Evolutionary conservation across 2,797 vertebrate genomes (phyloP), one percentile per base, ranked within the genome.

Genomic region (Protonibea diacanthus): DNA sequence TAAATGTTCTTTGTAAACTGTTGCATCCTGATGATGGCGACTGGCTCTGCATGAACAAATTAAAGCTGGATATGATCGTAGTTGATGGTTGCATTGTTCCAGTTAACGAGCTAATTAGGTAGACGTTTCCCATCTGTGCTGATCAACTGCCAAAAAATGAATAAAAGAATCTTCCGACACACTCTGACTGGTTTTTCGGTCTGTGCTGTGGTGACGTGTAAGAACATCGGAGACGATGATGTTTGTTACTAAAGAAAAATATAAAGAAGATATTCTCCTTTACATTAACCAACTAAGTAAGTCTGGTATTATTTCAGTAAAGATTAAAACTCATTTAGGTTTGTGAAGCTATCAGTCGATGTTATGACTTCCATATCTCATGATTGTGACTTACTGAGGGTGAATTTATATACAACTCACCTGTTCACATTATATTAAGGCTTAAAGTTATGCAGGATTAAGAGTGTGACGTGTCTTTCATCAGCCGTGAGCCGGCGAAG

Each of bases 31-130:
- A 59, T 14, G 57, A 59, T 14, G 20, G 33, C 5, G n/a, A 38
- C 29, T 33, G 56, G 11, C 20, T 14, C 20, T n/a, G 2, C 3
- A 14, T 53, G 21, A 4, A 7, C 15, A 69, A 52, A 23, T 42
- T 17, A 53, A 0, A 17, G 9, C 14, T 58, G 20, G 9, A 8
- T 7, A 13, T 1, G 25, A 20, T 48, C 6, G 44, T 20, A 23
- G 29, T 52, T 59, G 57, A 29, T 40, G 29, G 48, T 2, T 33
- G 4, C 38, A 57, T 18, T 1, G 11, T 20, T 60, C 47, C 38
- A 55, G 59, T 33, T 52, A 61, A 27, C 15, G 21, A 71, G 21
- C 7, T 27, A 61, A 71, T 71, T 40, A 40, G 29, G 52, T 49
- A 9, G 27, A 17, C n/a, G 21, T 27, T 42, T 49, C 29, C 57